Percentiles rank a stretch among this genome's conserved stretches.
Conservation (phyloP, 2,113 vertebrate species). For the Chamaetylas fuelleborni region DNA sequence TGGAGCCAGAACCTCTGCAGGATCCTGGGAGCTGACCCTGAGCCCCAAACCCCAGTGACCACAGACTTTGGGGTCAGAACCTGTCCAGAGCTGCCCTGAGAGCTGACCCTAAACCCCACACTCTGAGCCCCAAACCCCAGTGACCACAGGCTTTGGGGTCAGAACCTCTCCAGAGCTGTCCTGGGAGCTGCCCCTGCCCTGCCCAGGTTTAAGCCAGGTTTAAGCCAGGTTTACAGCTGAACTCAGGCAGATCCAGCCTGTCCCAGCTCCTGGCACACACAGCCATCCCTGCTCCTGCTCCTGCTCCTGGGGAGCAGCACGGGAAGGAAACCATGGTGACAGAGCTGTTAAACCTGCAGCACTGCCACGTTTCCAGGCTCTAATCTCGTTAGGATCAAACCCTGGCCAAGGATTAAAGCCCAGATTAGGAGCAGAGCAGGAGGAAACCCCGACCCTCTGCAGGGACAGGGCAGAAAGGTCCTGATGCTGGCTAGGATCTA, state of each 20-base stretch:
- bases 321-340: slow-evolving; percentile 14
- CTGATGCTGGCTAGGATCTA: too few relatives aligned
- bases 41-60: too few relatives aligned
- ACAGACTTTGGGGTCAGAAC: too few relatives aligned
- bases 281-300: neutral
- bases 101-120: too few relatives aligned
- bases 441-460: neutral
- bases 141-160: too few relatives aligned
- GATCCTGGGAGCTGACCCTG: too few relatives aligned
- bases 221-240: neutral
- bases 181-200: too few relatives aligned
- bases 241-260: neutral
- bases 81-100: too few relatives aligned
- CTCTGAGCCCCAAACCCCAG: too few relatives aligned
- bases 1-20: too few relatives aligned
- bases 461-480: neutral
- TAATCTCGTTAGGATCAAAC: neutral
- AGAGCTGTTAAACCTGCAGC: neutral
- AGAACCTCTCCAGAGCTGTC: too few relatives aligned
- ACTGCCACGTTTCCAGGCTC: neutral
- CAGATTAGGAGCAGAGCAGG: neutral
- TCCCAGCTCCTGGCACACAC: neutral
- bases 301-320: neutral
- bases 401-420: neutral
- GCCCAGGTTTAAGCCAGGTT: neutral